Conservation (phyloP, 1,140 invertebrate species). For the Euwallacea fornicatus region DNA sequence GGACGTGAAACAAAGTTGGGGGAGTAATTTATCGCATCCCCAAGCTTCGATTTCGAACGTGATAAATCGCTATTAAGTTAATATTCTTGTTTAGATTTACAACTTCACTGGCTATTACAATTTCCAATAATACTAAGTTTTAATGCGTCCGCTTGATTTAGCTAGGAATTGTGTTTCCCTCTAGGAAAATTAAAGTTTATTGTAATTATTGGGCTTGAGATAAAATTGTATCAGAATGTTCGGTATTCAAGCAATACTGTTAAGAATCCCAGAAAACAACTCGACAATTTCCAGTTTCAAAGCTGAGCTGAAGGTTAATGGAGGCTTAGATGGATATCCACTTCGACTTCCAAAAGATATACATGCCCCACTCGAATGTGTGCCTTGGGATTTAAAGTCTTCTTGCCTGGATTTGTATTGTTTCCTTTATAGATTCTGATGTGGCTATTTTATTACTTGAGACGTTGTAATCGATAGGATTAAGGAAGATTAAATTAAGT, state of each 20-base stretch:
- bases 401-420: background rate
- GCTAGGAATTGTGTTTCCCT: too few relatives aligned
- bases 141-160: too few relatives aligned
- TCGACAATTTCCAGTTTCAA: too few relatives aligned
- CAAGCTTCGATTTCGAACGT: slow-evolving; percentile 3
- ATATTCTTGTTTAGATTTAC: background rate
- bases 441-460: slow-evolving; percentile 3
- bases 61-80: slow-evolving; percentile 5
- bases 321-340: too few relatives aligned
- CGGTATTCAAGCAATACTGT: too few relatives aligned
- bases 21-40: background rate
- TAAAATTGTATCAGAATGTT: too few relatives aligned
- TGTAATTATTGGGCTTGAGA: too few relatives aligned
- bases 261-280: too few relatives aligned
- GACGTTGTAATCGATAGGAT: background rate
- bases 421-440: slow-evolving; percentile 4
- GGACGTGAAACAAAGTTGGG: background rate
- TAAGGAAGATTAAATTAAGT: too few relatives aligned
- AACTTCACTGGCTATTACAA: background rate
- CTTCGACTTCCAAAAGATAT: background rate
- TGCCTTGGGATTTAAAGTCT: background rate
- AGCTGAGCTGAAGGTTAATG: too few relatives aligned
- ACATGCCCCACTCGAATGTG: too few relatives aligned
- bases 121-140: background rate
- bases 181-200: too few relatives aligned